Conservation (phyloP, 2,888 invertebrate species). For the Zygaena filipendulae region DNA sequence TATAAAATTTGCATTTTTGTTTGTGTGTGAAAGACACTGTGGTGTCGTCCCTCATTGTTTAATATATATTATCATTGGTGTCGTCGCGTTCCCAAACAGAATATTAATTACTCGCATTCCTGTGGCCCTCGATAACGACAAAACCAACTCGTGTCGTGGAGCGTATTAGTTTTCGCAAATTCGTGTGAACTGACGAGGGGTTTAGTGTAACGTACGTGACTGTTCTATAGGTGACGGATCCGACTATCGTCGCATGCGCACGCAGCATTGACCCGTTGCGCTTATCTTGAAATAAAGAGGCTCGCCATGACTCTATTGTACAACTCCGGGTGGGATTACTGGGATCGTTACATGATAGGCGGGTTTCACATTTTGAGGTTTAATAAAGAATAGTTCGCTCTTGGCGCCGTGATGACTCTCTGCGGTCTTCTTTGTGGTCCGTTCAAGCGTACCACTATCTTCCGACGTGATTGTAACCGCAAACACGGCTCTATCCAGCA, state of each 20-base stretch:
- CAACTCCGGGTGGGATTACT: too few relatives aligned
- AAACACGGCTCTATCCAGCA: constrained; percentile 30
- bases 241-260: constrained; percentile 24
- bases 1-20: constrained; percentile 40
- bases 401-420: too few relatives aligned
- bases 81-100: constrained; percentile 21
- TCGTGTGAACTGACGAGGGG: constrained; percentile 16
- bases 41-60: too few relatives aligned
- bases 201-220: constrained; percentile 44
- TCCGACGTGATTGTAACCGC: constrained; percentile 46
- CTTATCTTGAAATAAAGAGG: too few relatives aligned
- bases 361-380: too few relatives aligned
- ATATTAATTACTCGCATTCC: constrained; percentile 27
- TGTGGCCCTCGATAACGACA: too few relatives aligned
- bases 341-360: too few relatives aligned
- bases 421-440: constrained; percentile 50
- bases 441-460: constrained; percentile 37
- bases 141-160: too few relatives aligned
- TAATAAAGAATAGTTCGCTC: too few relatives aligned
- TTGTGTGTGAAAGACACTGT: constrained; percentile 24
- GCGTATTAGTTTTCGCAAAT: constrained; percentile 23
- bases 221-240: constrained; percentile 30
- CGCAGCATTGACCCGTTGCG: too few relatives aligned
- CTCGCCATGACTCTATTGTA: too few relatives aligned
- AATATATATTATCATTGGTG: too few relatives aligned